phyloP scores from a whole-genome alignment of 2,113 vertebrate genomes.

The Riparia riparia region DNA sequence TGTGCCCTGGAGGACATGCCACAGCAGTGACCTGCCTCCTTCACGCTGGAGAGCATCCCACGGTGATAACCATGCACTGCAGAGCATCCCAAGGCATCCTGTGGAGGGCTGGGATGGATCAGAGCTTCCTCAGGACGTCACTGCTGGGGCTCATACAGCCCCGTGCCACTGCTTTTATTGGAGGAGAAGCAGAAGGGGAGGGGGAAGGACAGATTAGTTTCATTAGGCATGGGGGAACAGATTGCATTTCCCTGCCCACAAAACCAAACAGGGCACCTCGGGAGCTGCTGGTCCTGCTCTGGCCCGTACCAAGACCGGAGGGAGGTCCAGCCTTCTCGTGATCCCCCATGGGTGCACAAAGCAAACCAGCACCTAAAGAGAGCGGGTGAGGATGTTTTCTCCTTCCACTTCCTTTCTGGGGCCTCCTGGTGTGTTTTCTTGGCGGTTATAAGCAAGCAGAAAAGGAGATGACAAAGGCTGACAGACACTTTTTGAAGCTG shows the following conservation, averaged over 20 bases:
- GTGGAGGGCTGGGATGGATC: background rate
- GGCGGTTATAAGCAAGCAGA: background rate
- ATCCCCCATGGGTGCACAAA: background rate
- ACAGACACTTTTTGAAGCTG: background rate
- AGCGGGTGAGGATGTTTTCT: background rate
- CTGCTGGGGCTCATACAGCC: fast-evolving
- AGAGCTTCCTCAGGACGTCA: fast-evolving
- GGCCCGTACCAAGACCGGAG: background rate
- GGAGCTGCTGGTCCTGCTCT: background rate
- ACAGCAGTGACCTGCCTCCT: background rate
- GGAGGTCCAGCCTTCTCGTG: fast-evolving
- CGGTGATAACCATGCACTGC: fast-evolving
- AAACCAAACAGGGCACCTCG: background rate
- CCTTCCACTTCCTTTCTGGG: background rate
- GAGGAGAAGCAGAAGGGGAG: background rate
- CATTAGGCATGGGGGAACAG: background rate
- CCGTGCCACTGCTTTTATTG: background rate
- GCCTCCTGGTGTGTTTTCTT: background rate
- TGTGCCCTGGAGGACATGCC: background rate
- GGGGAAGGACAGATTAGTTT: background rate
- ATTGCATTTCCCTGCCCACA: background rate
- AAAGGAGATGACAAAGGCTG: background rate
- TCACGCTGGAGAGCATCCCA: fast-evolving
- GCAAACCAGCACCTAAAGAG: background rate
- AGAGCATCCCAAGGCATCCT: background rate